Base-by-base conservation (phyloP, 2,797 vertebrate species). In the Paratrypauchen microcephalus region DNA sequence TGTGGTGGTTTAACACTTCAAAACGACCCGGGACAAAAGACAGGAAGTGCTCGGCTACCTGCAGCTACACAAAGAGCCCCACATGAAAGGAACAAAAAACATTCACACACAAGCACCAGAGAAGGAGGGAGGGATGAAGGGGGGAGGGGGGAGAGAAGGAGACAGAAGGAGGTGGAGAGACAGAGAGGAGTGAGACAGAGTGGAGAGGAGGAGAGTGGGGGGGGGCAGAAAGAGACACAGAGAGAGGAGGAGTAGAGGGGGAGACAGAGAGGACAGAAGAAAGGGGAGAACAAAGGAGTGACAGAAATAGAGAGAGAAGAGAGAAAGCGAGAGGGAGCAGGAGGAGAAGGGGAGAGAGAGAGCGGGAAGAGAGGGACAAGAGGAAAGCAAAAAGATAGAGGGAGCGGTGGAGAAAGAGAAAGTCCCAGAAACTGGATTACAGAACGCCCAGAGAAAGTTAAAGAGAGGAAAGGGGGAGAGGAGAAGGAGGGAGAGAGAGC, bases 11-110 rank as follows among this genome's bases (percentile, higher is more conserved):
- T 64, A 64, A 64, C 62, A 64, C 62, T 64, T 64, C 62, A 64
- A 64, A 60, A 48, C 41, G 62, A 24, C 23, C 41, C 23, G 21
- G 39, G 62, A 64, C 62, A 64, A 64, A 64, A 19, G 62, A 64
- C 62, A 64, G 62, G 62, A 64, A 64, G 62, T 64, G 62, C 62
- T 64, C 62, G 23, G 41, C 39, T 64, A 64, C 62, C 62, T 64
- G 62, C 62, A 64, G 39, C 13, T 9, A 47, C 62, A 64, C 62
- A 64, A 64, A 64, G 62, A 64, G 62, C 41, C 15, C 62, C 62
- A 64, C 62, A 64, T 64, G 41, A 64, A 64, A 64, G 62, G 21
- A 39, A 61, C 30, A 61, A 39, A 21, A 47, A 15, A 23, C 62
- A 47, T 47, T 64, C 62, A 64, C 61, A 64, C 59, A 26, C 61